Evolutionary conservation across 2,113 vertebrate genomes (phyloP).

Genomic region (Pygathrix nemaeus): DNA sequence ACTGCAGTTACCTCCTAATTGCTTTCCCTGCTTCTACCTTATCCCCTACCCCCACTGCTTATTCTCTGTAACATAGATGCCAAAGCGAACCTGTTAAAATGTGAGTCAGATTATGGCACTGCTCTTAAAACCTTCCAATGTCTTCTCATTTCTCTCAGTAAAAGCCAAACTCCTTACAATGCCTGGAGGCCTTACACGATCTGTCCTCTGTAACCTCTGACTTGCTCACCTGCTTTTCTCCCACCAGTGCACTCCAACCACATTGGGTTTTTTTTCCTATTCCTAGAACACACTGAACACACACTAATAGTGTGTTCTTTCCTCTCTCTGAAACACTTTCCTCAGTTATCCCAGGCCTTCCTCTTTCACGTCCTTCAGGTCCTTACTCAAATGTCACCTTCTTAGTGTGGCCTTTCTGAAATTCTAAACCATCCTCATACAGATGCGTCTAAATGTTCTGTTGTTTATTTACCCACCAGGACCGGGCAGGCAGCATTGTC

Average conservation of each 20-base stretch:
- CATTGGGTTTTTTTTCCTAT: background rate
- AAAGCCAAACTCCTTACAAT: background rate
- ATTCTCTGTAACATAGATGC: background rate
- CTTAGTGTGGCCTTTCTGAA: background rate
- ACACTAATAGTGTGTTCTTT: background rate
- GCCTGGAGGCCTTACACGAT: rapidly evolving
- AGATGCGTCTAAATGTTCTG: background rate
- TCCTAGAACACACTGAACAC: background rate
- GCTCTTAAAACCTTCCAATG: background rate
- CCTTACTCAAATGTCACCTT: background rate
- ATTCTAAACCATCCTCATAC: background rate
- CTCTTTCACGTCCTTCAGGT: background rate
- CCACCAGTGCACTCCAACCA: rapidly evolving
- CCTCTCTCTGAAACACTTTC: background rate
- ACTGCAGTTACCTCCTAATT: background rate
- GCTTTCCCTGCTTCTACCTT: background rate
- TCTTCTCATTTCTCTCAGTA: background rate
- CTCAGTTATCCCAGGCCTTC: background rate
- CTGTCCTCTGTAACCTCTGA: rapidly evolving
- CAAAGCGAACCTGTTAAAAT: background rate
- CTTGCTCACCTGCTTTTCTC: background rate
- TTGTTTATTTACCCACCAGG: constrained; percentile 83
- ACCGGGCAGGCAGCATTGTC: constrained; percentile 95
- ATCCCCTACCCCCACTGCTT: background rate
- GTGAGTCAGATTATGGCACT: background rate